phyloP scores from a whole-genome alignment of 2,888 invertebrate species.

The Campopleginae sp. region DNA sequence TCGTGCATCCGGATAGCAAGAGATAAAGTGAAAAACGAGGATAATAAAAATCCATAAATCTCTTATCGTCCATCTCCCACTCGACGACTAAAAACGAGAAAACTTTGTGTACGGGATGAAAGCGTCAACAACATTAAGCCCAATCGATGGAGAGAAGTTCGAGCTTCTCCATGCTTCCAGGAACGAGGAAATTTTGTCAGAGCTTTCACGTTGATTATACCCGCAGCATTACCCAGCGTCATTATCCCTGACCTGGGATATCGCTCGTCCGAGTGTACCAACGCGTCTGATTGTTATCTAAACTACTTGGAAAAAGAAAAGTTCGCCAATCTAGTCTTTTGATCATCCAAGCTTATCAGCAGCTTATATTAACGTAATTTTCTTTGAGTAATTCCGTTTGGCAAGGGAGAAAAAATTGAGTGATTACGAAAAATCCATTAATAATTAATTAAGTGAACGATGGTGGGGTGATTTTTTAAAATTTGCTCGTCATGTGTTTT shows the following conservation, averaged over 20 bases:
- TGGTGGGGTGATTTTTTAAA: not conserved
- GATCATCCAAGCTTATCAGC: not conserved
- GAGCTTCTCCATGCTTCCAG: conserved; percentile 13
- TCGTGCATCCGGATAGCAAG: not conserved
- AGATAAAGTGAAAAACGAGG: not conserved
- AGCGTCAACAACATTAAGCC: conserved; percentile 64
- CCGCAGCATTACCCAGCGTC: conserved; percentile 23
- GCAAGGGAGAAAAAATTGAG: not conserved
- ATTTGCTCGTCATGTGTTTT: not conserved
- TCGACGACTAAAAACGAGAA: conserved; percentile 56
- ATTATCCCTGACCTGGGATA: conserved; percentile 64
- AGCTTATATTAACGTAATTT: not conserved
- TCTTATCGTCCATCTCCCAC: conserved; percentile 41
- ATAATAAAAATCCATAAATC: conserved; percentile 57
- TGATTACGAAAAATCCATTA: not conserved
- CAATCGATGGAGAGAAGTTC: conserved; percentile 56
- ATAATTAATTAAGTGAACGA: not conserved
- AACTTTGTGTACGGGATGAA: conserved; percentile 58
- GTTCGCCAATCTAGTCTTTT: not conserved
- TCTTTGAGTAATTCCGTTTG: not conserved
- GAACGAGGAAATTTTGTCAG: not conserved
- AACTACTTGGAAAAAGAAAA: not conserved
- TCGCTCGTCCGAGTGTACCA: conserved; percentile 14
- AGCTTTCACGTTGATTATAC: conserved; percentile 57
- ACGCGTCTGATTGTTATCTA: not conserved